Evolutionary conservation across 1,140 invertebrate genomes (phyloP).

Genomic region (Drosophila orosa): DNA sequence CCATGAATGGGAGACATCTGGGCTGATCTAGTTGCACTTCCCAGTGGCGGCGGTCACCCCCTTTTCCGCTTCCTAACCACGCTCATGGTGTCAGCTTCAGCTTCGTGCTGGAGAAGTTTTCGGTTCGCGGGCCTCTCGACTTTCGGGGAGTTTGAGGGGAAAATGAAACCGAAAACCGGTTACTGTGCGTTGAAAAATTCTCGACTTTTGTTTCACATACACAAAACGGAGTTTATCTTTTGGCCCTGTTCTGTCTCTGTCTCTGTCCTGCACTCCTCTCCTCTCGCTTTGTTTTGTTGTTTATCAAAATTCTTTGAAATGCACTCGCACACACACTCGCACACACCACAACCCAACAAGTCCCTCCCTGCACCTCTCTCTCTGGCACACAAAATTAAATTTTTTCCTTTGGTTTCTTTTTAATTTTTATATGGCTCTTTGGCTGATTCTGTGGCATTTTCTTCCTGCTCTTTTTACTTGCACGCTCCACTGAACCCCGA

Average conservation of each 20-base stretch:
- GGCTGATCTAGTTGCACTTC: constrained; percentile 44
- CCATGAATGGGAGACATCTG: constrained; percentile 62
- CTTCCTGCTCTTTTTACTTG: constrained; percentile 60
- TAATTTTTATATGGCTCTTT: constrained; percentile 76
- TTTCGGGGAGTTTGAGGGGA: constrained; percentile 14
- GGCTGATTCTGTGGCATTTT: constrained; percentile 73
- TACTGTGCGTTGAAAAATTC: constrained; percentile 68
- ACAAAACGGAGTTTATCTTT: constrained; percentile 72
- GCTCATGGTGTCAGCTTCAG: constrained; percentile 50
- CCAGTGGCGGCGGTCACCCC: constrained; percentile 2
- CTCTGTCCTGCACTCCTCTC: constrained; percentile 23
- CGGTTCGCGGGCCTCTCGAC: constrained; percentile 7
- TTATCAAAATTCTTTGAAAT: constrained; percentile 82
- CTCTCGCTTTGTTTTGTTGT: constrained; percentile 50
- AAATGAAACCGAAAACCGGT: constrained; percentile 68
- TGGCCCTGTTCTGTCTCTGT: constrained; percentile 45
- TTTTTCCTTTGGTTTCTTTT: constrained; percentile 55
- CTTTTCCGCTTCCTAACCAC: constrained; percentile 3
- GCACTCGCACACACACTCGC: constrained; percentile 53
- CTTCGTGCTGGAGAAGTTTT: constrained; percentile 30
- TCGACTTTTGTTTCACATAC: constrained; percentile 80
- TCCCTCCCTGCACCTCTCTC: constrained; percentile 3
- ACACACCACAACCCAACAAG: constrained; percentile 6
- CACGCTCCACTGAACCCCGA: constrained; percentile 67
- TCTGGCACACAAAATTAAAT: constrained; percentile 71